phyloP scores from a whole-genome alignment of 2,888 invertebrate species.

The Pseudanteris insignis region DNA sequence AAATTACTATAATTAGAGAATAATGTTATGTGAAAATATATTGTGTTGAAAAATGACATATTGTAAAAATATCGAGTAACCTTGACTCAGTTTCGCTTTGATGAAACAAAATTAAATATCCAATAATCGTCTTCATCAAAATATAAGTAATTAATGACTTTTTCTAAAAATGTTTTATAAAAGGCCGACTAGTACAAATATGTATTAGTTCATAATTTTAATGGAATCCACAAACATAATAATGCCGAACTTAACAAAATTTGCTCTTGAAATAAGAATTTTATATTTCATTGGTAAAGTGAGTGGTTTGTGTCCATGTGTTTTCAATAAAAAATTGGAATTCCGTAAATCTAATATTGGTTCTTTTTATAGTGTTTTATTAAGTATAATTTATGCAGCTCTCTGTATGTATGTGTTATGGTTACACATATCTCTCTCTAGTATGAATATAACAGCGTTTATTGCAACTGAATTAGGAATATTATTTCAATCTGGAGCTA shows the following conservation, averaged over 20 bases:
- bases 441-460: conserved; percentile 8
- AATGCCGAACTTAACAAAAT: not conserved
- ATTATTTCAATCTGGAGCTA: conserved; percentile 23
- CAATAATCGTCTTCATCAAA: too few species aligned
- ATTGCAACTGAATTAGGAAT: conserved; percentile 11
- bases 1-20: too few species aligned
- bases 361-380: not conserved
- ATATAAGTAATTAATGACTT: too few species aligned
- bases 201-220: too few species aligned
- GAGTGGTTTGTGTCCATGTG: conserved; percentile 15
- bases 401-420: conserved; percentile 1
- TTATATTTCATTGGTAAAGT: conserved; percentile 19
- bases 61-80: too few species aligned
- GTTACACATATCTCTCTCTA: not conserved
- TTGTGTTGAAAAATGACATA: too few species aligned
- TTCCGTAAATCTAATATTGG: conserved; percentile 1
- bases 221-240: not conserved
- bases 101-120: too few species aligned
- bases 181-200: too few species aligned
- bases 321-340: not conserved
- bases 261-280: conserved; percentile 5
- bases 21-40: too few species aligned
- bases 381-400: conserved; percentile 1
- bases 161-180: too few species aligned
- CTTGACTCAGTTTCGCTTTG: too few species aligned